phyloP scores from a whole-genome alignment of 2,797 vertebrate genomes.

The Iguana delicatissima region DNA sequence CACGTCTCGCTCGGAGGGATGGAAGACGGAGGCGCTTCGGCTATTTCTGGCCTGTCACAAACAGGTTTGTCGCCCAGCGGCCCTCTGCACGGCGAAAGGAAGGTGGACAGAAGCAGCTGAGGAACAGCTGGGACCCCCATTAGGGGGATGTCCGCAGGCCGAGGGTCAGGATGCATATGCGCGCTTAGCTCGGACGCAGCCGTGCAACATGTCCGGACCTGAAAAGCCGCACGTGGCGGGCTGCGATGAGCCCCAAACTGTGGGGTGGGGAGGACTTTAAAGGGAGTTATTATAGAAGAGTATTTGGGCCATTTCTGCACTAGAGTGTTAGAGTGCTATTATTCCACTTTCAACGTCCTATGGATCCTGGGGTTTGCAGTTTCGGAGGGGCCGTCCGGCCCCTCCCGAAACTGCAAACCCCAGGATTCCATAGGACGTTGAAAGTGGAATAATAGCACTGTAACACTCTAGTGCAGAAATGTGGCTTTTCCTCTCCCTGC shows the following conservation, averaged over 20 bases:
- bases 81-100: background rate
- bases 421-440: too few species aligned
- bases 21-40: slow-evolving; percentile 29
- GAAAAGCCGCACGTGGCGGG: background rate
- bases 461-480: too few species aligned
- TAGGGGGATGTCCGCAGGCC: too few species aligned
- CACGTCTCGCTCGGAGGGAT: slow-evolving; percentile 17
- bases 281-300: background rate
- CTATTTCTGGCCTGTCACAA: slow-evolving; percentile 51
- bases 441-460: too few species aligned
- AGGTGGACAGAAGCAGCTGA: slow-evolving; percentile 40
- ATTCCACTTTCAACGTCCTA: too few species aligned
- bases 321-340: too few species aligned
- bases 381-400: too few species aligned
- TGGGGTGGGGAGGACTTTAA: background rate
- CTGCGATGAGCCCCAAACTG: background rate
- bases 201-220: background rate
- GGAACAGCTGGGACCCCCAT: background rate
- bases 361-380: too few species aligned
- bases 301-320: too few species aligned
- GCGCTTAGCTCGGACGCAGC: background rate
- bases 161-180: background rate
- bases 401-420: too few species aligned
- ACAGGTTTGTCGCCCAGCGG: slow-evolving; percentile 23
- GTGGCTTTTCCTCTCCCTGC: background rate